Conservation (phyloP, 1,140 invertebrate species). For the Subanguina moxae region DNA sequence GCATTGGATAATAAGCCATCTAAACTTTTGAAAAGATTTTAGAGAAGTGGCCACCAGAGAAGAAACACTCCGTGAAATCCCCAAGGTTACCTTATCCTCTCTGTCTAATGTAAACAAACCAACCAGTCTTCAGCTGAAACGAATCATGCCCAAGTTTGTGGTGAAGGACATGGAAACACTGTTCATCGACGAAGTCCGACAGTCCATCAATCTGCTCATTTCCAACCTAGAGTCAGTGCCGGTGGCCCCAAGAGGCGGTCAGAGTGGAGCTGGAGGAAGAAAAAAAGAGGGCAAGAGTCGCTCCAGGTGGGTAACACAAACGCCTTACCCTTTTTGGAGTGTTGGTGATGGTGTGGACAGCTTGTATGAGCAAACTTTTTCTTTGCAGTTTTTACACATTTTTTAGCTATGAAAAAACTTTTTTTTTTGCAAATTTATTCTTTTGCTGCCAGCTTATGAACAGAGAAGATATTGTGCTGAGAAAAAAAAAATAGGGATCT, state of each 20-base stretch:
- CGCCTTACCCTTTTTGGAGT: not conserved
- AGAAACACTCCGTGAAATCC: conserved; percentile 92
- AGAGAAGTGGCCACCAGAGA: conserved; percentile 92
- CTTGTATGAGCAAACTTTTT: no score
- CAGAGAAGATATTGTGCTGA: no score
- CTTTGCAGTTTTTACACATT: not conserved
- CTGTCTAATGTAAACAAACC: no score
- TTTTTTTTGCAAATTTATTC: no score
- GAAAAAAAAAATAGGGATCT: no score
- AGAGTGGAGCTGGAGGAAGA: conserved; percentile 66
- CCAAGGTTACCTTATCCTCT: conserved; percentile 69
- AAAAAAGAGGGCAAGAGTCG: conserved; percentile 90
- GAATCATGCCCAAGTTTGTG: conserved; percentile 96
- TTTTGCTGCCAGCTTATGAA: no score
- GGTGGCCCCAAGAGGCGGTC: conserved; percentile 74
- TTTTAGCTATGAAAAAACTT: no score
- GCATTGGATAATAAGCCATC: no score
- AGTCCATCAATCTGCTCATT: conserved; percentile 95
- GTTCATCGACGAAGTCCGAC: conserved; percentile 94
- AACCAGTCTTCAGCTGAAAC: conserved; percentile 74
- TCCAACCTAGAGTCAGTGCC: conserved; percentile 96
- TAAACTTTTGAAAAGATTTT: no score
- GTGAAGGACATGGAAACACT: conserved; percentile 99
- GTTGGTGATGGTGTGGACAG: no score
- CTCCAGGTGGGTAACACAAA: conserved; percentile 71